Percentiles rank a stretch among this genome's conserved stretches.
Conservation (phyloP, 2,113 vertebrate genomes). For the Burhinus bistriatus region DNA sequence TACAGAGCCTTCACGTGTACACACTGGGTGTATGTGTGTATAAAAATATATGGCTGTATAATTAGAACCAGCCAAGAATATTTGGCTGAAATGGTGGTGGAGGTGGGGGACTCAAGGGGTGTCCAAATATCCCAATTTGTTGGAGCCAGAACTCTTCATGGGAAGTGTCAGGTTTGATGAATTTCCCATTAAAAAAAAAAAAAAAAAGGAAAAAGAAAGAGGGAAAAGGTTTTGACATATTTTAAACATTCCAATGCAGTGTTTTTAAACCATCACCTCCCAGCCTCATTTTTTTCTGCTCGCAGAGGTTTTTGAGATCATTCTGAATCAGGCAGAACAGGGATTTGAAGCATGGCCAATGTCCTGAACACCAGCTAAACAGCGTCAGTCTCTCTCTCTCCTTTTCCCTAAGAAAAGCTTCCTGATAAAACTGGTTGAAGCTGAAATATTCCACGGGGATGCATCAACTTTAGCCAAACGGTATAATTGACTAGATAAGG, state of each 20-base stretch:
- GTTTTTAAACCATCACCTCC: constrained; percentile 29
- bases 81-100: constrained; percentile 40
- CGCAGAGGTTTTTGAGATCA: neutral
- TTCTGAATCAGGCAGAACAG: constrained; percentile 14
- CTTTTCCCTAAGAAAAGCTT: neutral
- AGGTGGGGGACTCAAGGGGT: neutral
- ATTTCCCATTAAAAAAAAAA: constrained; percentile 14
- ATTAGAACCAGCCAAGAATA: constrained; percentile 55
- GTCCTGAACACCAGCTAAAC: constrained; percentile 7
- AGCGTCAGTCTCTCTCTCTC: neutral
- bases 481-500: neutral
- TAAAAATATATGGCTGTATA: constrained; percentile 55
- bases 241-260: constrained; percentile 38
- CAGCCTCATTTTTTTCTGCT: neutral
- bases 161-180: constrained; percentile 53
- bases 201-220: fast-evolving
- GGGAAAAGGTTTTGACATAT: constrained; percentile 14
- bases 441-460: neutral
- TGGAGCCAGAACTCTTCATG: constrained; percentile 36
- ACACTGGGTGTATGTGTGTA: neutral
- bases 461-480: neutral
- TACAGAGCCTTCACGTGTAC: neutral
- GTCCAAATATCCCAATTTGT: neutral
- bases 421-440: neutral
- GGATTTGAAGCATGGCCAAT: constrained; percentile 3